Conservation (phyloP, 2,888 invertebrate species). For the Vesta saturnalis region DNA sequence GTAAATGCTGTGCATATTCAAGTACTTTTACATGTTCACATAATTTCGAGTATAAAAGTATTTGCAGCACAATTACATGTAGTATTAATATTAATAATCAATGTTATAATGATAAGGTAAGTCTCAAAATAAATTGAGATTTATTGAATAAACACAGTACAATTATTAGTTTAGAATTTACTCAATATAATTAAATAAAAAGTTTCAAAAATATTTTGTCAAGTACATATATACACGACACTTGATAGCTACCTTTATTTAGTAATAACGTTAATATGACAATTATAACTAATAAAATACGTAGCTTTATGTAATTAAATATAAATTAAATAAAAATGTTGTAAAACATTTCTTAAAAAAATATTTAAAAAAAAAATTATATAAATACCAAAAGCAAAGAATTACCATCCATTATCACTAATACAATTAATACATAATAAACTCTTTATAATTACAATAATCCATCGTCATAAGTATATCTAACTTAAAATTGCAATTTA, state of each 20-base stretch:
- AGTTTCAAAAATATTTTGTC: too few relatives aligned
- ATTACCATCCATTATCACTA: not conserved
- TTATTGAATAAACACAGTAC: too few relatives aligned
- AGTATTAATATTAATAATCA: too few relatives aligned
- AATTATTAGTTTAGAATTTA: too few relatives aligned
- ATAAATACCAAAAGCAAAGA: not conserved
- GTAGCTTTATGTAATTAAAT: not conserved
- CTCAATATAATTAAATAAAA: too few relatives aligned
- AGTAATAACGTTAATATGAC: not conserved
- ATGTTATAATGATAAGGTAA: too few relatives aligned
- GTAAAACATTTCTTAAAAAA: not conserved
- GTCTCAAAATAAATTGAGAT: too few relatives aligned
- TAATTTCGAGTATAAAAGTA: too few relatives aligned
- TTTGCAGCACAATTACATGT: too few relatives aligned
- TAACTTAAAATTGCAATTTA: slow-evolving; percentile 32
- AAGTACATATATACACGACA: too few relatives aligned
- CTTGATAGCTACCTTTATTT: slow-evolving; percentile 6
- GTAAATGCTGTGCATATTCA: too few relatives aligned
- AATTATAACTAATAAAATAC: not conserved
- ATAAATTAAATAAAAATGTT: not conserved
- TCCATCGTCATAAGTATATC: slow-evolving; percentile 1
- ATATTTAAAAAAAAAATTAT: not conserved
- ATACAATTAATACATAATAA: not conserved
- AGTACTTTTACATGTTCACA: too few relatives aligned
- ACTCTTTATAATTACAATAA: slow-evolving; percentile 7